Conservation (phyloP, 2,797 vertebrate genomes). For the Megaceryle alcyon region DNA sequence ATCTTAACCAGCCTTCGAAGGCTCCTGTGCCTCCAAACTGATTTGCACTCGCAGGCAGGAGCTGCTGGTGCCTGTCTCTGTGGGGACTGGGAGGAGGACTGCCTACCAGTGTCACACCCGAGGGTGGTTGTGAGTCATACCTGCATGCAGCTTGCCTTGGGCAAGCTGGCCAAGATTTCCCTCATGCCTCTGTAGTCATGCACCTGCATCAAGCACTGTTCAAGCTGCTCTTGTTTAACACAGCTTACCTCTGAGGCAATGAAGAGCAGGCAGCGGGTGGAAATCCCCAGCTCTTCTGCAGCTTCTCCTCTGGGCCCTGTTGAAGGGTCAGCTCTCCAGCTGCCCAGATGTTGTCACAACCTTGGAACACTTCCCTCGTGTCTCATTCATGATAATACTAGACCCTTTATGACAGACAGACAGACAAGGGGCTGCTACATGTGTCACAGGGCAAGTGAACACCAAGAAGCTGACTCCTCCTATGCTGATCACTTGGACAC, state of each 20-base stretch:
- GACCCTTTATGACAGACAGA: not conserved
- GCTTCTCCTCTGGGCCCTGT: not conserved
- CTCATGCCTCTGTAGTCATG: not conserved
- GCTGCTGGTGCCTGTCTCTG: not conserved
- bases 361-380: not conserved
- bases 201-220: not conserved
- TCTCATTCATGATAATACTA: fast-evolving
- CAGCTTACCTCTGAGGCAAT: fast-evolving
- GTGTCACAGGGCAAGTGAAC: not conserved
- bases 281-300: not conserved
- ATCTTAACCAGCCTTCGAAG: not conserved
- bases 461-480: not conserved
- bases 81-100: not conserved
- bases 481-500: not conserved
- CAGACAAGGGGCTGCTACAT: not conserved
- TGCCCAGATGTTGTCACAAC: not conserved
- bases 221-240: not conserved
- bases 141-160: not conserved
- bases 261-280: not conserved
- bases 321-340: not conserved
- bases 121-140: not conserved
- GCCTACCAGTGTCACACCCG: not conserved
- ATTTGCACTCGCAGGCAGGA: not conserved
- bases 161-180: not conserved
- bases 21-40: not conserved